A percentile compares a stretch with the other conserved stretches of the same genome.
Conservation (phyloP, 92 coral and sea anemone species). For the Metridium senile region DNA sequence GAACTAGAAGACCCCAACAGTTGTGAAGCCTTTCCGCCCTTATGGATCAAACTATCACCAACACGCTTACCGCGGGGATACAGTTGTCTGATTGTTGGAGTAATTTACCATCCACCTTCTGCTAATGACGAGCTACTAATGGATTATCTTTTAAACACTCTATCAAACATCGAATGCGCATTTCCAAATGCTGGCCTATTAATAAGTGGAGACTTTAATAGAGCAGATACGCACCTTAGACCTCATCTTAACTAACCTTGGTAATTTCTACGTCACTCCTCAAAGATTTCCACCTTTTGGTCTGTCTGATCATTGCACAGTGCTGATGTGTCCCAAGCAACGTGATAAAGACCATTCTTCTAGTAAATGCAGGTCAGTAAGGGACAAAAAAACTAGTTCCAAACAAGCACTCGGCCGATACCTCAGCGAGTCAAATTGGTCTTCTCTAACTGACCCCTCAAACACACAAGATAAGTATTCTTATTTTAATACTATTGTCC, state of each 20-base stretch:
- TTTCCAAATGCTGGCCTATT: slow-evolving; percentile 54
- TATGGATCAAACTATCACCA: background rate
- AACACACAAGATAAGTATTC: too few species aligned
- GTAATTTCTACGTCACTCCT: slow-evolving; percentile 59
- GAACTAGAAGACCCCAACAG: slow-evolving; percentile 2
- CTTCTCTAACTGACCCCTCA: too few species aligned
- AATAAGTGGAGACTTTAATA: slow-evolving; percentile 62
- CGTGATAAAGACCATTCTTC: background rate
- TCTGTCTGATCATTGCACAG: slow-evolving; percentile 59
- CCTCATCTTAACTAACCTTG: slow-evolving; percentile 44
- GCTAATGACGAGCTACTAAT: slow-evolving; percentile 49
- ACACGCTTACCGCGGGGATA: slow-evolving; percentile 52
- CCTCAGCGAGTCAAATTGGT: too few species aligned
- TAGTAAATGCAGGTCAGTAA: too few species aligned
- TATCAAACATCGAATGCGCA: slow-evolving; percentile 60
- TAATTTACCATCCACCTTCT: slow-evolving; percentile 57
- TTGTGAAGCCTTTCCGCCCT: slow-evolving; percentile 36
- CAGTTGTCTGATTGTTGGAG: slow-evolving; percentile 40
- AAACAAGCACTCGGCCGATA: background rate
- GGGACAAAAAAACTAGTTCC: background rate
- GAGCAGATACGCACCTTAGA: too few species aligned
- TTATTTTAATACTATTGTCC: too few species aligned
- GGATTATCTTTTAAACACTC: slow-evolving; percentile 38
- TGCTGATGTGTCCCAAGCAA: slow-evolving; percentile 45
- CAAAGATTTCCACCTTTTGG: slow-evolving; percentile 60